Base-by-base conservation (phyloP, 1,140 invertebrate genomes). In the Lerema accius region DNA sequence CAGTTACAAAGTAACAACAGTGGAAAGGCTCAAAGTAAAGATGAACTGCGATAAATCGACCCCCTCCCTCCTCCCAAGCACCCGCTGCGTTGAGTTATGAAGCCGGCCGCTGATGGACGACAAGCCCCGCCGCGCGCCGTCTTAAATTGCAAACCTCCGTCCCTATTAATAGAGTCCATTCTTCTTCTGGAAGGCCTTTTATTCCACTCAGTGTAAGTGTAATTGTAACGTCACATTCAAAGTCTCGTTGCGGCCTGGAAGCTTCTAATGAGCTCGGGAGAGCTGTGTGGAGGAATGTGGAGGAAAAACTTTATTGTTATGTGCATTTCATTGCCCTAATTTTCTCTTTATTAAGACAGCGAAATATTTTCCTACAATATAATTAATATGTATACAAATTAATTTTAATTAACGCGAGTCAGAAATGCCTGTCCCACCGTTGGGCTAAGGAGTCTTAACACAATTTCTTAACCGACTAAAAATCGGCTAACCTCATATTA, bases 191-290 rank as follows among this genome's bases (percentile, higher is more conserved):
- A 0, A 35, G 7, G 7, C 6, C 6, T 11, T 35, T 11, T 37
- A 3, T 45, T 46, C 16, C n/a, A 48, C 43, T 48, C 35, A 48
- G 32, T 26, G 19, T 37, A 48, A 59, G 15, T 39, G 32, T 59
- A 48, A 59, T 46, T 39, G 28, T 59, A 59, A 59, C 23, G 43
- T 19, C 42, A 14, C 43, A 15, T 59, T 59, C 35, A 28, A 55
- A 43, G 28, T 59, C 9, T 35, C 55, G 7, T 37, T 58, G 11
- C 26, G 16, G 42, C 9, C 23, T 10, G 13, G 42, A 58, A 35
- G 43, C 42, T 46, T 2, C 15, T 46, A 58, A 58, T 46, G 42
- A 46, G 10, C 45, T 17, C 42, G 10, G 23, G 7, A 10, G 19
- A 4, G 39, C 14, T 17, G 17, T 6, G 39, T 35, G 10, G 19